Percentiles rank a stretch among this genome's conserved stretches.
phyloP scores from a whole-genome alignment of 2,888 invertebrate genomes.

The Phania funesta region DNA sequence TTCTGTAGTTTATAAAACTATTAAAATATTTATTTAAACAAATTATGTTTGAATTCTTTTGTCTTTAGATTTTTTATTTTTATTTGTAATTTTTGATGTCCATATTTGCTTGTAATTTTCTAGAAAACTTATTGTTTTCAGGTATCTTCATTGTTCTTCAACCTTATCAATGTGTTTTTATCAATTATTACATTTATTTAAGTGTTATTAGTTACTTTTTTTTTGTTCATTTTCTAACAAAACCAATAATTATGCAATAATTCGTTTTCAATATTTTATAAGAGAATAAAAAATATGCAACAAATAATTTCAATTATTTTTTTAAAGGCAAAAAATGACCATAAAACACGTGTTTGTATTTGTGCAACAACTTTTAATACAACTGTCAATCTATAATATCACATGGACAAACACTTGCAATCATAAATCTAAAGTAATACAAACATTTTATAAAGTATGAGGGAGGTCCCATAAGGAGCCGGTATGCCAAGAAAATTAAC shows the following conservation, averaged over 20 bases:
- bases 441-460: constrained; percentile 21
- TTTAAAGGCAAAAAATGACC: constrained; percentile 14
- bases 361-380: constrained; percentile 53
- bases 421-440: constrained; percentile 51
- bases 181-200: constrained; percentile 53
- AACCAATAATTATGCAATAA: constrained; percentile 64
- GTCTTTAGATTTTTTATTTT: not conserved
- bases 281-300: constrained; percentile 25
- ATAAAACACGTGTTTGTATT: constrained; percentile 66
- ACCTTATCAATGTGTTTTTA: constrained; percentile 53
- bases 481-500: too few species aligned
- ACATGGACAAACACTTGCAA: constrained; percentile 54
- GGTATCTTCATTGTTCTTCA: constrained; percentile 51
- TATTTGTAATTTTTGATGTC: not conserved
- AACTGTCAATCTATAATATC: constrained; percentile 62
- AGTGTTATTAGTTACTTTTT: constrained; percentile 10
- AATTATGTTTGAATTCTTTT: not conserved
- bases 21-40: not conserved
- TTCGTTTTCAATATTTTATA: constrained; percentile 58
- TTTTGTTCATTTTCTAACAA: constrained; percentile 47
- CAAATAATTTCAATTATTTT: constrained; percentile 64
- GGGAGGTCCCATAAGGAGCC: not conserved
- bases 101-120: not conserved
- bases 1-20: not conserved
- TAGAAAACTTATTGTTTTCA: constrained; percentile 48